Conservation (phyloP, 2,113 vertebrate genomes). For the Colistium nudipinnis region DNA sequence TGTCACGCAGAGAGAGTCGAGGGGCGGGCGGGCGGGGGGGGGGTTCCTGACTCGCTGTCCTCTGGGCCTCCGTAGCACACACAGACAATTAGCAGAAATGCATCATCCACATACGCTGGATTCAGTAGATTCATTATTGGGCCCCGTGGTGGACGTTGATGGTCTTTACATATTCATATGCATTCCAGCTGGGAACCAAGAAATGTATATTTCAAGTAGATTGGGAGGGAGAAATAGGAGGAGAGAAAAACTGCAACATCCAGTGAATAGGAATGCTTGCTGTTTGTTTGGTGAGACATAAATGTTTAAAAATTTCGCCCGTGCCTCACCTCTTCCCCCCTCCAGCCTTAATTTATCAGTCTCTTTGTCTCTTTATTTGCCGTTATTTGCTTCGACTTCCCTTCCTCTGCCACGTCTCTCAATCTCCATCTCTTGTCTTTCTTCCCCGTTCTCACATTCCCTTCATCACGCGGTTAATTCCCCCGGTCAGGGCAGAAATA, state of each 20-base stretch:
- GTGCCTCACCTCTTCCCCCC: constrained; percentile 5
- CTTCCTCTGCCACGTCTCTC: constrained; percentile 39
- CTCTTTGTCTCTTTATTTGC: constrained; percentile 31
- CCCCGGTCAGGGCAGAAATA: constrained; percentile 95
- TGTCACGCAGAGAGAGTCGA: constrained; percentile 26
- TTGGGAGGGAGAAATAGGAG: constrained; percentile 1
- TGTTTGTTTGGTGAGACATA: constrained; percentile 15
- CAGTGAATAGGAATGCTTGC: constrained; percentile 24
- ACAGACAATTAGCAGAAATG: constrained; percentile 68
- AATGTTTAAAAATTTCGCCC: no score
- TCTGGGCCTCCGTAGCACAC: constrained; percentile 52
- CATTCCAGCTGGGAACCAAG: constrained; percentile 45
- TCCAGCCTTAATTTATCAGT: constrained; percentile 29
- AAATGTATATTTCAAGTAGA: neutral
- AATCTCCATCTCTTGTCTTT: constrained; percentile 22
- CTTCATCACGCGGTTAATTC: constrained; percentile 89
- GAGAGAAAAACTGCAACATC: constrained; percentile 34
- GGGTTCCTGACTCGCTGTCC: constrained; percentile 28
- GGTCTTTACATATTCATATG: constrained; percentile 71
- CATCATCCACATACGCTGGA: constrained; percentile 51
- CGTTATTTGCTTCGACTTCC: constrained; percentile 49
- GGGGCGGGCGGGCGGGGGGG: no score
- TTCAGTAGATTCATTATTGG: constrained; percentile 72
- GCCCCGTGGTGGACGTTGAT: constrained; percentile 68
- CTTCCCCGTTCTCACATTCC: constrained; percentile 80